Percentiles rank a stretch among this genome's conserved stretches.
These are phyloP conservation scores for Pantherophis guttatus DNA, from an alignment of 2,113 vertebrate species.

Conservation along the genomic window DNA sequence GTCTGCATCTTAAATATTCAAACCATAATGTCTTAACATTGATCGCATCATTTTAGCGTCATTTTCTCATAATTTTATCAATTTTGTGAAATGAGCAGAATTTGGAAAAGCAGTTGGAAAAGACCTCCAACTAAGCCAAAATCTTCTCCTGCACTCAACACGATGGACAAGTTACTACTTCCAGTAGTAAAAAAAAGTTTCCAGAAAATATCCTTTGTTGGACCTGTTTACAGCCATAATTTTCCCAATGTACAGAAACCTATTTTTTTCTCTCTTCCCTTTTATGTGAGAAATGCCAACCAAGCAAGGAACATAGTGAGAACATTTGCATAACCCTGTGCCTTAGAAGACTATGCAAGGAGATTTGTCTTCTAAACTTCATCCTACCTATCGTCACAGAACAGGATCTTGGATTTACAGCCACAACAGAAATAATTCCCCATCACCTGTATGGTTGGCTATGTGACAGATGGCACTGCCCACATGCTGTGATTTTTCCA, in stretches of 20 bases:
- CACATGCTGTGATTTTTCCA: neutral
- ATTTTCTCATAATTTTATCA: slow-evolving; percentile 44
- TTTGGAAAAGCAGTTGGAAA: neutral
- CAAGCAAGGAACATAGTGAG: neutral
- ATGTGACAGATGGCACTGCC: too few species aligned
- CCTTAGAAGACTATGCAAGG: neutral
- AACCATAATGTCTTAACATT: slow-evolving; percentile 56
- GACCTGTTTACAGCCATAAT: neutral
- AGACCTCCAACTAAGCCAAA: neutral
- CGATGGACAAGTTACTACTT: neutral
- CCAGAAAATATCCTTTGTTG: neutral
- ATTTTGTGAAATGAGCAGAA: neutral
- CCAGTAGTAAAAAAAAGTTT: neutral
- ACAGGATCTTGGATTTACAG: neutral
- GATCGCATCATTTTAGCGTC: slow-evolving; percentile 49
- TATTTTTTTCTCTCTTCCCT: neutral
- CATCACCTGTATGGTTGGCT: neutral
- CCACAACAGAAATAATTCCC: neutral
- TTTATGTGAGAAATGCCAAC: neutral
- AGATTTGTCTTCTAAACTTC: neutral
- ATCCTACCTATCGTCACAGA: neutral
- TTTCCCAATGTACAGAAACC: neutral
- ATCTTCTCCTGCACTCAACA: neutral
- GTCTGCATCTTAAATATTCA: slow-evolving; percentile 63
- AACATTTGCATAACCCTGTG: neutral